Percentiles rank a stretch among this genome's conserved stretches.
Evolutionary conservation across 2,888 invertebrate species (phyloP).

Genomic region (Malachius bipustulatus): DNA sequence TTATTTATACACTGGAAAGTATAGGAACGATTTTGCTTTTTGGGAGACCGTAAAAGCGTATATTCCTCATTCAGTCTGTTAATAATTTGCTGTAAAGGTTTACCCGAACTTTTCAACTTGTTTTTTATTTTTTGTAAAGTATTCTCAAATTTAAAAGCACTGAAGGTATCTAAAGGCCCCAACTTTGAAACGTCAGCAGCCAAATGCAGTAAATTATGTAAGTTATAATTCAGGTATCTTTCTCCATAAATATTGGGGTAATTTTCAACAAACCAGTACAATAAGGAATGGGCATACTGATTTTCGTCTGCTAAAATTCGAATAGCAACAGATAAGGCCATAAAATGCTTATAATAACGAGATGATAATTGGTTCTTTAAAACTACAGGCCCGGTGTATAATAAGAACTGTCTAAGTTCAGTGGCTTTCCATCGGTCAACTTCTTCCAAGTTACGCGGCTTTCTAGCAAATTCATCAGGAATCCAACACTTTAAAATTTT

Average conservation of each 20-base stretch:
- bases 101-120: constrained; percentile 7
- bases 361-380: neutral
- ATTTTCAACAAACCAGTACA: constrained; percentile 14
- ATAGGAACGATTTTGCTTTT: no score
- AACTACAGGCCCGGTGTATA: constrained; percentile 7
- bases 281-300: constrained; percentile 14
- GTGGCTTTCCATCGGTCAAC: constrained; percentile 11
- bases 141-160: constrained; percentile 16
- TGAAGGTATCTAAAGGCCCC: constrained; percentile 15
- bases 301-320: constrained; percentile 4
- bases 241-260: constrained; percentile 15
- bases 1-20: no score
- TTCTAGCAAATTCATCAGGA: constrained; percentile 13
- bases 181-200: constrained; percentile 14
- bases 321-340: constrained; percentile 3
- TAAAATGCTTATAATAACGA: constrained; percentile 7
- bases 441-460: constrained; percentile 12
- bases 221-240: constrained; percentile 19
- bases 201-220: constrained; percentile 20
- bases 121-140: constrained; percentile 13
- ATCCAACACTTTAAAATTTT: constrained; percentile 11
- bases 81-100: constrained; percentile 12
- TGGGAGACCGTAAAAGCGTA: no score
- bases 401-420: constrained; percentile 9
- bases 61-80: constrained; percentile 9